These are phyloP conservation scores for Xanthia togata DNA, from an alignment of 2,888 invertebrate species.

Conservation along the genomic window DNA sequence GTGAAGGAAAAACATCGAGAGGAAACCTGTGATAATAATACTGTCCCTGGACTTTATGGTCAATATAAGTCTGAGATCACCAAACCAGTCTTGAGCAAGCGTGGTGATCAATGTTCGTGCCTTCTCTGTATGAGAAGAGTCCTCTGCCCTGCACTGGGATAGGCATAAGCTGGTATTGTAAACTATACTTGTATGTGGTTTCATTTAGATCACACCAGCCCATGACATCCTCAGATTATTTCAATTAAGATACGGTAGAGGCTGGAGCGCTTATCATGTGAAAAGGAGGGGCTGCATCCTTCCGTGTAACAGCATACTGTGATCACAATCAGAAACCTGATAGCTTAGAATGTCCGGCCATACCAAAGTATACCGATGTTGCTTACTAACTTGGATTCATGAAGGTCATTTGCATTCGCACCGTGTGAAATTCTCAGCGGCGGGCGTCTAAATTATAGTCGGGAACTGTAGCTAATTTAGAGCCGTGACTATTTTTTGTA, in stretches of 20 bases:
- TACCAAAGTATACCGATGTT: background rate
- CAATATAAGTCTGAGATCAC: too few relatives aligned
- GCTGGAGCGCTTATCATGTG: background rate
- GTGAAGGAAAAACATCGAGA: too few relatives aligned
- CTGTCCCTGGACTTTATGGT: too few relatives aligned
- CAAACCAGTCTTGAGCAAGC: too few relatives aligned
- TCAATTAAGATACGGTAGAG: background rate
- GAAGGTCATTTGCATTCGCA: background rate
- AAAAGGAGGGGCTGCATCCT: background rate
- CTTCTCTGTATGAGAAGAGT: too few relatives aligned
- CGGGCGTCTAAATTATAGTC: background rate
- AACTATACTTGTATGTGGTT: too few relatives aligned
- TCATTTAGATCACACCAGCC: background rate
- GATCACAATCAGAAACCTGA: background rate
- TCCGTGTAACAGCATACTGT: background rate
- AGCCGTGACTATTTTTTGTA: background rate
- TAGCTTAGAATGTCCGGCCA: background rate
- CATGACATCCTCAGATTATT: slow-evolving; percentile 21
- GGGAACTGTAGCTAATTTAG: background rate
- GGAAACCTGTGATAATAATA: too few relatives aligned
- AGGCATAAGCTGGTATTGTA: too few relatives aligned
- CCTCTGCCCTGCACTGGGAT: too few relatives aligned
- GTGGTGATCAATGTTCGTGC: too few relatives aligned
- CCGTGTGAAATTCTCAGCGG: background rate
- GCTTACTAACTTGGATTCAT: background rate